Percentiles rank a stretch among this genome's conserved stretches.
These are phyloP conservation scores for Molossus alvarezi DNA, from an alignment of 2,797 vertebrate genomes.

Conservation along the genomic window DNA sequence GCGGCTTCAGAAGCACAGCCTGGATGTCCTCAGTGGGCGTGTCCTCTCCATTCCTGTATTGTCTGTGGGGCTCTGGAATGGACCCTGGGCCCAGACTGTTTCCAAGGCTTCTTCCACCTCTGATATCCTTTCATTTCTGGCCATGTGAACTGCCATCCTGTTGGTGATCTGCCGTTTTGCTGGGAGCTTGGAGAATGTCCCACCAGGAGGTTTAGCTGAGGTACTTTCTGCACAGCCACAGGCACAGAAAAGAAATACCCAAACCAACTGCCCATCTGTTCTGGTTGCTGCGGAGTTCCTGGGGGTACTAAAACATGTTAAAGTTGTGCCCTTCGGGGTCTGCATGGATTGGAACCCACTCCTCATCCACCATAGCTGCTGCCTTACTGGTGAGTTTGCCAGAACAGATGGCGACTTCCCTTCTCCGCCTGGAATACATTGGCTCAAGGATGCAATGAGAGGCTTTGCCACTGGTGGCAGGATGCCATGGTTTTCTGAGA, in stretches of 20 bases:
- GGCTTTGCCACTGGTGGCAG: background rate
- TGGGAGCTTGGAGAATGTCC: background rate
- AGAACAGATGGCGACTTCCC: background rate
- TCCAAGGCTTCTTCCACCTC: background rate
- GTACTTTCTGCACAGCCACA: background rate
- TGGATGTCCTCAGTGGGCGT: no score
- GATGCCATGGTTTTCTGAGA: background rate
- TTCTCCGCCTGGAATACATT: background rate
- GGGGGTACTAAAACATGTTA: background rate
- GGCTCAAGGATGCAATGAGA: background rate
- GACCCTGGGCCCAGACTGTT: background rate
- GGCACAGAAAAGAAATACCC: background rate
- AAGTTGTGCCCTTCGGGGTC: background rate
- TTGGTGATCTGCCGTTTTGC: background rate
- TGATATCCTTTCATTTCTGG: background rate
- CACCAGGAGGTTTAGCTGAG: background rate
- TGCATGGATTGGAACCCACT: fast-evolving
- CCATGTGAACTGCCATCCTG: background rate
- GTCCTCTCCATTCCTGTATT: background rate
- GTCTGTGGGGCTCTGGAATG: background rate
- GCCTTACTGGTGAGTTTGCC: background rate
- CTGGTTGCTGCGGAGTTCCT: fast-evolving
- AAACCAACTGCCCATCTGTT: background rate
- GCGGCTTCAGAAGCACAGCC: fast-evolving
- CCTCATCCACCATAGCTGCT: background rate